Conservation (phyloP, 2,888 invertebrate genomes). For the Drosophila anceps region DNA sequence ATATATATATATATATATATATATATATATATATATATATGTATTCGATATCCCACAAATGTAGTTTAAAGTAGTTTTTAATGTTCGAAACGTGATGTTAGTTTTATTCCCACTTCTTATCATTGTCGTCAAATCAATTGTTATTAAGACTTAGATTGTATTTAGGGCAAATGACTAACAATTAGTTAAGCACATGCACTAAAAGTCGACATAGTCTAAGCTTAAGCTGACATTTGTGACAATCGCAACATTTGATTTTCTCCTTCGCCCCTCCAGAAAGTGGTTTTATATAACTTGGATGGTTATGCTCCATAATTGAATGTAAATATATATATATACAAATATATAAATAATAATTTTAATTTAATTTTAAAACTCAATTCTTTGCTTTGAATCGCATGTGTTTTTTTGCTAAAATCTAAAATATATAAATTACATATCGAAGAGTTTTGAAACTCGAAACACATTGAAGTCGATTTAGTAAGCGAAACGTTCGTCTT, state of each 20-base stretch:
- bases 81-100: conserved; percentile 50
- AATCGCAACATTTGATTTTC: conserved; percentile 25
- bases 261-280: conserved; percentile 15
- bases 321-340: conserved; percentile 19
- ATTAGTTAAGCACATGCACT: conserved; percentile 59
- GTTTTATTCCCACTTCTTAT: conserved; percentile 43
- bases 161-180: conserved; percentile 31
- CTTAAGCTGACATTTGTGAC: conserved; percentile 29
- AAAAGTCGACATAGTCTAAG: conserved; percentile 9
- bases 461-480: conserved; percentile 25
- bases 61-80: conserved; percentile 36
- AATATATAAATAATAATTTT: neutral
- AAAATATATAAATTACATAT: conserved; percentile 14
- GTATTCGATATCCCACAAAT: conserved; percentile 16
- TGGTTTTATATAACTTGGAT: conserved; percentile 20
- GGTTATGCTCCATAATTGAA: conserved; percentile 12
- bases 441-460: conserved; percentile 9
- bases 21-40: conserved; percentile 7
- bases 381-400: conserved; percentile 27
- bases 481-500: conserved; percentile 6
- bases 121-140: conserved; percentile 38
- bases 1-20: conserved; percentile 22
- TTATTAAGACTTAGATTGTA: conserved; percentile 22
- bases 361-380: conserved; percentile 3
- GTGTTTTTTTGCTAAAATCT: conserved; percentile 14